A percentile compares a stretch with the other conserved stretches of the same genome.
Conservation (phyloP, 2,888 invertebrate genomes). For the Nineta flava region DNA sequence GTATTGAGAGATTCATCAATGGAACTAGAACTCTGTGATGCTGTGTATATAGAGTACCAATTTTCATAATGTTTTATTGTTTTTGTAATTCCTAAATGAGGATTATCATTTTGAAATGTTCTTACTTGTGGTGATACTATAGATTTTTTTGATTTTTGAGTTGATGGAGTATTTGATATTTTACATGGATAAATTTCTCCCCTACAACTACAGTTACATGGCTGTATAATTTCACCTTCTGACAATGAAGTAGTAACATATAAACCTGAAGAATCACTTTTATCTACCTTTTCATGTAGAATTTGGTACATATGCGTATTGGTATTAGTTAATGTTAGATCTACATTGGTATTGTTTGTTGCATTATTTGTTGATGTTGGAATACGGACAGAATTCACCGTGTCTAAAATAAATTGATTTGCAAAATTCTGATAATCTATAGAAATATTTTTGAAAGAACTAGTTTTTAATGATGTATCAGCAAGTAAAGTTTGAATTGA, state of each 20-base stretch:
- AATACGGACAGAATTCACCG: conserved; percentile 3
- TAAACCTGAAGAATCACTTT: neutral
- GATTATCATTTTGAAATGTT: neutral
- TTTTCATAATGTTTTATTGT: neutral
- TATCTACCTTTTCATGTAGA: neutral
- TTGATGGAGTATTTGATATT: neutral
- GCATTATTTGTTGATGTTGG: neutral
- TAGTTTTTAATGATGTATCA: neutral
- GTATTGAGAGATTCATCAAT: neutral
- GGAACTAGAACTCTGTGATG: neutral
- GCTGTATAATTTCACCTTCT: conserved; percentile 12
- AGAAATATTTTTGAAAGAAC: neutral
- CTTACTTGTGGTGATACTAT: neutral
- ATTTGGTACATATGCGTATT: neutral
- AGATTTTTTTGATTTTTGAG: neutral
- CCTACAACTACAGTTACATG: conserved; percentile 12
- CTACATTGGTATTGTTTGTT: no score
- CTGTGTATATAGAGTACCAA: neutral
- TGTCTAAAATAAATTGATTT: conserved; percentile 6
- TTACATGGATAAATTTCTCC: conserved; percentile 20
- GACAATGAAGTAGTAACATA: conserved; percentile 7
- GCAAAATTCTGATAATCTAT: neutral
- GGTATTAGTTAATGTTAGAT: no score
- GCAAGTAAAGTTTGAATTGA: neutral
- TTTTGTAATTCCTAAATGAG: neutral